Conservation (phyloP, 2,797 vertebrate genomes). For the Allochrocebus solatus region DNA sequence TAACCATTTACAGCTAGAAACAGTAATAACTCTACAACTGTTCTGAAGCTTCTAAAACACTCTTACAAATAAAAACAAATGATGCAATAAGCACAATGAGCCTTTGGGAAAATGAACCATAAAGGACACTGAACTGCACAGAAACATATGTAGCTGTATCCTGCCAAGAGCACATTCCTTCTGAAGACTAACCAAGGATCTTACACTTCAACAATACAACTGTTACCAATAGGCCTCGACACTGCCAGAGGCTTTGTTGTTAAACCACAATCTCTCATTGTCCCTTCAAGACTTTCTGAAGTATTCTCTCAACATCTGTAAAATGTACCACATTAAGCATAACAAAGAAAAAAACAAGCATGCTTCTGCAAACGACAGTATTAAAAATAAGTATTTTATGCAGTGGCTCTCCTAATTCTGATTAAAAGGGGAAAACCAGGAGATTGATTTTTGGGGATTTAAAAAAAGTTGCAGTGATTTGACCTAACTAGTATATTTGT, state of each 20-base stretch:
- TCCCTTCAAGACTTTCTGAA: slow-evolving; percentile 57
- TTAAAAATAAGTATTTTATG: slow-evolving; percentile 52
- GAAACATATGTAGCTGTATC: neutral
- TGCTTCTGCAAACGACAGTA: slow-evolving; percentile 4
- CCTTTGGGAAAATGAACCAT: slow-evolving; percentile 48
- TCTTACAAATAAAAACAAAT: slow-evolving; percentile 72
- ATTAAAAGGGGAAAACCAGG: slow-evolving; percentile 40
- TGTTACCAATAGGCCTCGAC: neutral
- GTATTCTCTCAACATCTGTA: slow-evolving; percentile 60
- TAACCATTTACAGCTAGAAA: slow-evolving; percentile 52
- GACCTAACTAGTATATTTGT: neutral
- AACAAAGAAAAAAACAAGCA: slow-evolving; percentile 50
- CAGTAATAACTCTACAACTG: neutral
- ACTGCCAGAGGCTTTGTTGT: slow-evolving; percentile 11
- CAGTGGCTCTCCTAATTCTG: neutral
- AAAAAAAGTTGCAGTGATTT: slow-evolving; percentile 40
- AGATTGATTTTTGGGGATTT: neutral
- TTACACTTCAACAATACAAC: slow-evolving; percentile 14
- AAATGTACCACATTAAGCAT: slow-evolving; percentile 35
- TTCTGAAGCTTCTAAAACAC: slow-evolving; percentile 51
- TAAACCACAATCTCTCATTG: slow-evolving; percentile 53
- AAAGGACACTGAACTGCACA: neutral
- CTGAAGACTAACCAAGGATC: slow-evolving; percentile 27
- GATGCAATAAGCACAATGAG: slow-evolving; percentile 40
- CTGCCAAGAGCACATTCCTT: slow-evolving; percentile 3